Evolutionary conservation across 2,888 invertebrate species (phyloP).

Genomic region (Scaptomyza tumidula): DNA sequence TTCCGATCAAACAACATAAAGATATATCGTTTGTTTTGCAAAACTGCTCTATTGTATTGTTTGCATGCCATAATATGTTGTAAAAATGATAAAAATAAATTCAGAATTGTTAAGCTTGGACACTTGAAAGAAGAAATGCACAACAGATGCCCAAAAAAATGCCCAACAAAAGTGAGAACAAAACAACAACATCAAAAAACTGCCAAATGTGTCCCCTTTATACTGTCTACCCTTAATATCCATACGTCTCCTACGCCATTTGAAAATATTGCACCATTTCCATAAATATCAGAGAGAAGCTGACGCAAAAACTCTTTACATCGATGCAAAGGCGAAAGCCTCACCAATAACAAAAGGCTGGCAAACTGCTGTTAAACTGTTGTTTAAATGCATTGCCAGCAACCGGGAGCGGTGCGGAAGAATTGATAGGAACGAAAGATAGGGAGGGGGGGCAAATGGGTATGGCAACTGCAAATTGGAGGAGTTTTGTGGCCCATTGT

Average conservation of each 20-base stretch:
- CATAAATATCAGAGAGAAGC: slow-evolving; percentile 63
- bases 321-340: slow-evolving; percentile 70
- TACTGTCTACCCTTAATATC: too few species aligned
- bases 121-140: slow-evolving; percentile 5
- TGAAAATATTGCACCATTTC: slow-evolving; percentile 75
- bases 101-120: slow-evolving; percentile 17
- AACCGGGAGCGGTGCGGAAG: background rate
- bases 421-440: background rate
- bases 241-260: slow-evolving; percentile 15
- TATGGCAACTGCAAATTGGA: slow-evolving; percentile 40
- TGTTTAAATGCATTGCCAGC: slow-evolving; percentile 75
- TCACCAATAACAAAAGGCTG: slow-evolving; percentile 77
- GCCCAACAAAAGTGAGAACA: slow-evolving; percentile 18
- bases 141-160: slow-evolving; percentile 14
- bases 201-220: slow-evolving; percentile 5
- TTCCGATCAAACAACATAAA: background rate
- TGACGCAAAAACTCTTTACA: slow-evolving; percentile 50
- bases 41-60: slow-evolving; percentile 1
- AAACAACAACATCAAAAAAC: slow-evolving; percentile 19
- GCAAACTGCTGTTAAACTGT: slow-evolving; percentile 78
- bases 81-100: slow-evolving; percentile 24
- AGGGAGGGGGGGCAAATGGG: background rate
- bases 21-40: background rate
- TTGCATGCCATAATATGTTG: slow-evolving; percentile 4
- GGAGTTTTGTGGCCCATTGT: slow-evolving; percentile 66